Evolutionary conservation across 1,140 invertebrate species (phyloP).

Genomic region (Drosophila trapezifrons): DNA sequence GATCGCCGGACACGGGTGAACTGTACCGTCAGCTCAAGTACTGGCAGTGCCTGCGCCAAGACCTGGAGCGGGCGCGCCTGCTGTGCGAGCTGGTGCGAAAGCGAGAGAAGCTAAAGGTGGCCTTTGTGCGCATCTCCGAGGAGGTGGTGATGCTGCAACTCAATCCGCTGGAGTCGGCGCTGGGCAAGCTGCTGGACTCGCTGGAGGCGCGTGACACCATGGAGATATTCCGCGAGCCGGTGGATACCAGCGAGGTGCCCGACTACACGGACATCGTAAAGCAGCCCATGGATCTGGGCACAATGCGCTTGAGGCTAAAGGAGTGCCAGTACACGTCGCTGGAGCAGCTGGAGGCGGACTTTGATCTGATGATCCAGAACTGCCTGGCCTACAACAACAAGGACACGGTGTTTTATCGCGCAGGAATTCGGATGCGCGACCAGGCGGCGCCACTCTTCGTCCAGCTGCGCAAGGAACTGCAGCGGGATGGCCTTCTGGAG

Average conservation of each 20-base stretch:
- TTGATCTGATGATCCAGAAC: conserved; percentile 97
- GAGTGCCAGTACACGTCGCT: conserved; percentile 91
- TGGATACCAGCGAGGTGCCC: conserved; percentile 94
- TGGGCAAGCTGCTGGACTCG: conserved; percentile 90
- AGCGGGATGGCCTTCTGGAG: conserved; percentile 86
- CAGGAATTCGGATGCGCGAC: conserved; percentile 94
- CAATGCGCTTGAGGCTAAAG: conserved; percentile 93
- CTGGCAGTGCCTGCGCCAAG: conserved; percentile 97
- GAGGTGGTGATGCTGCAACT: conserved; percentile 92
- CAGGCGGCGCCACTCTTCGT: conserved; percentile 91
- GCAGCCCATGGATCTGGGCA: conserved; percentile 97
- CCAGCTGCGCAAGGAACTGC: conserved; percentile 90
- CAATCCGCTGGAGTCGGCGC: conserved; percentile 91
- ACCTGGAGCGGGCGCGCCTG: conserved; percentile 95
- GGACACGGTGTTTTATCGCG: conserved; percentile 93
- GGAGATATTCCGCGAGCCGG: conserved; percentile 96
- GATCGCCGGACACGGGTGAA: conserved; percentile 88
- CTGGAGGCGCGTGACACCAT: conserved; percentile 92
- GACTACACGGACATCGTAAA: conserved; percentile 97
- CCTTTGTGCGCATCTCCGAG: conserved; percentile 92
- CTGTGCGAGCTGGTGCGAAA: conserved; percentile 97
- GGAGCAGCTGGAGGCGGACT: conserved; percentile 93
- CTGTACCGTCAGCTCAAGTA: conserved; percentile 95
- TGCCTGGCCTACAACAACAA: conserved; percentile 97
- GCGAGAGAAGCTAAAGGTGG: conserved; percentile 96